phyloP scores from a whole-genome alignment of 2,113 vertebrate genomes.

The Garra rufa region DNA sequence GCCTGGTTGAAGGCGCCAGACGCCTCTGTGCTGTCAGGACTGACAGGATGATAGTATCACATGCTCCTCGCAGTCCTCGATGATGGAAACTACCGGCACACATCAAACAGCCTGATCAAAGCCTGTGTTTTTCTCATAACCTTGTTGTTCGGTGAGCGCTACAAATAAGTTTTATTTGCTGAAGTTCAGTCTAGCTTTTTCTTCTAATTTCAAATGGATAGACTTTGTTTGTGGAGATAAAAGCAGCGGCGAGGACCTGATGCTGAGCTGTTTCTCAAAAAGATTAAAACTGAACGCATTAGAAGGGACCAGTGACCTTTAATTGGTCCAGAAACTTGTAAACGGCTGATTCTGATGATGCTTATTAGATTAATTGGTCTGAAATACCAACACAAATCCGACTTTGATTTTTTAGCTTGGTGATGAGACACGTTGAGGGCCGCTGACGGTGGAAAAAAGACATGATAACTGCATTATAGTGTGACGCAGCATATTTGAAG shows the following conservation, averaged over 20 bases:
- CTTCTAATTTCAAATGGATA: conserved; percentile 5
- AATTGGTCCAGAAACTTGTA: not conserved
- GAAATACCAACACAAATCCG: not conserved
- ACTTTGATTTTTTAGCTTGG: not conserved
- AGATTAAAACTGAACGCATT: not conserved
- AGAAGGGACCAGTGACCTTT: not conserved
- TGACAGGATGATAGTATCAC: not conserved
- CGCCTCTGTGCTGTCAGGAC: conserved; percentile 17
- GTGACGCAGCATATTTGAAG: not conserved
- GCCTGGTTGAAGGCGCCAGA: not conserved
- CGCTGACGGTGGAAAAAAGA: not conserved
- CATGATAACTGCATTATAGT: not conserved
- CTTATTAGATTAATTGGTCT: conserved; percentile 17
- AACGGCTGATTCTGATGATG: not conserved
- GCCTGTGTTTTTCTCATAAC: not conserved
- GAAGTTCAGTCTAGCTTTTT: not conserved
- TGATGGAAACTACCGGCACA: not conserved
- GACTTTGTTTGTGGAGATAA: not conserved
- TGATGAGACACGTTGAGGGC: not conserved
- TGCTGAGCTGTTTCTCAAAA: not conserved
- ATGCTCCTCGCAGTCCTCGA: conserved; percentile 14
- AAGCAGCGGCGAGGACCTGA: not conserved
- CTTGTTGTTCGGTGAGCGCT: conserved; percentile 13
- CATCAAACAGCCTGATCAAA: conserved; percentile 32
- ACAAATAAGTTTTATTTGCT: conserved; percentile 20